Base-by-base conservation (phyloP, 2,797 vertebrate species). In the Gouania willdenowi region DNA sequence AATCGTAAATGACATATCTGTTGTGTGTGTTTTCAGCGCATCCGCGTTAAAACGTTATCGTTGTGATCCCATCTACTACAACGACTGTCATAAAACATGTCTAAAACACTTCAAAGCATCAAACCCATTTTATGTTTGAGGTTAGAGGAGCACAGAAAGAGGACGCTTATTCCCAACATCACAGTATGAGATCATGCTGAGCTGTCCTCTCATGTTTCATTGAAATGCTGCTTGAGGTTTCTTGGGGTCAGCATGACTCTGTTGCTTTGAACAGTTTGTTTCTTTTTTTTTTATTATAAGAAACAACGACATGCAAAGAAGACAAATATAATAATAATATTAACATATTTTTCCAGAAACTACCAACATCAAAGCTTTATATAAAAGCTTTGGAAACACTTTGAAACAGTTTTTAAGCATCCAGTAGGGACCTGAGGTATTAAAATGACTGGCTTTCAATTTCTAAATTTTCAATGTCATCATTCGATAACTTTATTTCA, bases 101-200 rank as follows among this genome's bases (percentile, higher is more conserved):
- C 25, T 16, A 1, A 56, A 46, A 14, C 12, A 15, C n/a, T 26
- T 31, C 4, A 27, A 19, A 8, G 33, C 27, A 23, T 24, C 34
- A 11, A 13, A 32, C 27, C 13, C 13, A 20, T 48, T 38, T 26
- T 18, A 0, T 12, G 5, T 37, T 23, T 6, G 16, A 41, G 59
- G 31, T 56, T 35, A 38, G 24, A 30, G 26, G 26, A 28, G 36
- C 14, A 14, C 17, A 36, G 26, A 21, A 36, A 35, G 21, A 35
- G 33, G 39, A 38, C 45, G 41, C 33, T 48, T 10, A 27, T 20
- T 53, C 12, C 27, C 36, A 32, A 48, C 28, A 32, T 41, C 49
- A 34, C 65, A 64, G 65, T 11, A 21, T 53, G 65, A 61, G 31
- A 53, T 63, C 42, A 41, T n/a, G 46, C 53, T 41, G 64, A 54